phyloP scores from a whole-genome alignment of 2,797 vertebrate species.

The Helostoma temminkii region DNA sequence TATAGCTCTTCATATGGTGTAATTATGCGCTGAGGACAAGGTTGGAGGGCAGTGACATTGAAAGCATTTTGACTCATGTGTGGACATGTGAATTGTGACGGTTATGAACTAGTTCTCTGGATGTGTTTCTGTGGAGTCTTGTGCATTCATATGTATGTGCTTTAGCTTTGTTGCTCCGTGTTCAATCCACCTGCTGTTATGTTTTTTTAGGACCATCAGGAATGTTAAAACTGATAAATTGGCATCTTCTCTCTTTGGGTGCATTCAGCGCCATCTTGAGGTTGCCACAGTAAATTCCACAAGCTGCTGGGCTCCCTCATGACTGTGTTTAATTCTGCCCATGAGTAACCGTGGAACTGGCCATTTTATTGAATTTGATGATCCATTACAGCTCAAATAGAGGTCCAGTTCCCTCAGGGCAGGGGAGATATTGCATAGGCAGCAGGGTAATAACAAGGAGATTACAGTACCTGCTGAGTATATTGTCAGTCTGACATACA shows the following conservation, averaged over 20 bases:
- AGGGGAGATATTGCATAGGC: constrained; percentile 75
- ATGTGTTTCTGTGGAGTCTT: constrained; percentile 5
- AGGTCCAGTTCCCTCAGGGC: constrained; percentile 73
- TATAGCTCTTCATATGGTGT: constrained; percentile 76
- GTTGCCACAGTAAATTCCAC: constrained; percentile 21
- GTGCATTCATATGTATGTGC: constrained; percentile 40
- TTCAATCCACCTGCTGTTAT: constrained; percentile 73
- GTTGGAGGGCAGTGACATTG: constrained; percentile 70
- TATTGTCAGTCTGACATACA: constrained; percentile 67
- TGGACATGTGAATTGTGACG: constrained; percentile 57
- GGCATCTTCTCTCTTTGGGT: constrained; percentile 30
- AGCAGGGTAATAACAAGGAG: constrained; percentile 75
- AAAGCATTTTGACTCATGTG: constrained; percentile 64
- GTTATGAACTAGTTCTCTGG: constrained; percentile 39
- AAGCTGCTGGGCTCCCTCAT: constrained; percentile 26
- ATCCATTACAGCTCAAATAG: constrained; percentile 75
- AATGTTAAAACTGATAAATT: constrained; percentile 70
- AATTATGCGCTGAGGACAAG: constrained; percentile 71
- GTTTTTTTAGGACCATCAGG: constrained; percentile 62
- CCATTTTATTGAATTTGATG: constrained; percentile 80
- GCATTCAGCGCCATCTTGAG: constrained; percentile 78
- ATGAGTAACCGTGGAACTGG: constrained; percentile 64
- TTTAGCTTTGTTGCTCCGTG: constrained; percentile 34
- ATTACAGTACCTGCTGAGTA: constrained; percentile 78
- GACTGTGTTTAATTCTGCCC: constrained; percentile 58